Base-by-base conservation (phyloP, 2,113 vertebrate genomes). In the Gavialis gangeticus region DNA sequence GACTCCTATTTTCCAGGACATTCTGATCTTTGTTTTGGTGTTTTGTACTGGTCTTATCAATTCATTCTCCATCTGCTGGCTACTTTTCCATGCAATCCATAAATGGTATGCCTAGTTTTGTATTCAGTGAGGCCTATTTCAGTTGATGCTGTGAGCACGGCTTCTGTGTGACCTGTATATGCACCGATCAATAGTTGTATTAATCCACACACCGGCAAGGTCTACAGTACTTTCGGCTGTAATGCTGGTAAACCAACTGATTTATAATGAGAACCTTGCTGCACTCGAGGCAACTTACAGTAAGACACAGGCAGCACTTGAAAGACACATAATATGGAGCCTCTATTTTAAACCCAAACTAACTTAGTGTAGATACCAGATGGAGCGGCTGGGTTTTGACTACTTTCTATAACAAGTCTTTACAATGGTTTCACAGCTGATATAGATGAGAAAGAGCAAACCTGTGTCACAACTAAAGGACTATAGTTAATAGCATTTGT, bases 271-370 rank as follows among this genome's bases (percentile, higher is more conserved):
- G 91, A 78, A 24, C 2, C 17, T 75, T 62, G 46, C 46, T 46
- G 46, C 46, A 46, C 46, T 46, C 9, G 46, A 46, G 46, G 9
- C 46, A 18, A 56, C 24, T 46, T 80, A 87, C 82, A 86, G 12
- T 62, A 85, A 95, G 21, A 69, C 15, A 14, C 69, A 73, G 75
- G 79, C 77, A 91, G 10, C 19, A 75, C 58, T 88, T 46, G 3
- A 71, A 73, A 89, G 54, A 78, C 21, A 56, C 2, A 8, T 71
- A 84, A 82, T 25, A 67, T 75, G 69, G 28, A 25, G 54, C 30
- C 22, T 86, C 21, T 28, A 77, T 88, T 95, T 91, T 76, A 67
- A 89, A 92, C 77, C 67, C 71, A 56, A 21, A 66, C 58, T 79
- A 90, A 83, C 21, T 76, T 34, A 13, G 82, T 30, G 37, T 34